Evolutionary conservation across 2,888 invertebrate species (phyloP).

Genomic region (Aleiodes testaceus): DNA sequence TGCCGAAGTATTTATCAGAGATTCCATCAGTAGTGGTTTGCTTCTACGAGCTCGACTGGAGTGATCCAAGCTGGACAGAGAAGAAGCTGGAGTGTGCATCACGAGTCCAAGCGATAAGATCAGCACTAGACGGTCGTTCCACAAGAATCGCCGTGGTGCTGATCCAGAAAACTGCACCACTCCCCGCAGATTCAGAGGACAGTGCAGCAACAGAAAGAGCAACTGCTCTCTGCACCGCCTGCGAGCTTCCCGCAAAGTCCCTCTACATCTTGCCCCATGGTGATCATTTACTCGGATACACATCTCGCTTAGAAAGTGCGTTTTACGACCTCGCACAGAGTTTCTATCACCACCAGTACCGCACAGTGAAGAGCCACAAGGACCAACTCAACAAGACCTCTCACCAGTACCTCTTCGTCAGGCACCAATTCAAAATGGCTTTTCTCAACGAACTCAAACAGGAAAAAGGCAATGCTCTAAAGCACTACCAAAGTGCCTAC

Average conservation of each 20-base stretch:
- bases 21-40: slow-evolving; percentile 95
- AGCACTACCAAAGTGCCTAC: slow-evolving; percentile 92
- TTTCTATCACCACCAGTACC: slow-evolving; percentile 93
- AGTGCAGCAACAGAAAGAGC: slow-evolving; percentile 92
- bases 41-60: slow-evolving; percentile 98
- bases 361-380: slow-evolving; percentile 89
- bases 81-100: slow-evolving; percentile 95
- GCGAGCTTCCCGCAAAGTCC: slow-evolving; percentile 93
- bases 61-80: slow-evolving; percentile 94
- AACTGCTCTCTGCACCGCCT: slow-evolving; percentile 90
- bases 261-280: slow-evolving; percentile 93
- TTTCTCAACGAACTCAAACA: slow-evolving; percentile 95
- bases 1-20: slow-evolving; percentile 91
- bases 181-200: slow-evolving; percentile 87
- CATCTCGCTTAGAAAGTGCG: slow-evolving; percentile 88
- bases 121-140: slow-evolving; percentile 82
- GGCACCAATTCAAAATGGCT: slow-evolving; percentile 98
- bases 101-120: slow-evolving; percentile 86
- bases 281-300: slow-evolving; percentile 86
- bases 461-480: slow-evolving; percentile 88
- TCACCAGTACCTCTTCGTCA: slow-evolving; percentile 92
- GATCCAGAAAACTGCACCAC: slow-evolving; percentile 87
- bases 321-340: slow-evolving; percentile 94
- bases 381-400: slow-evolving; percentile 93
- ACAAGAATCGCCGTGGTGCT: slow-evolving; percentile 91